phyloP scores from a whole-genome alignment of 2,888 invertebrate species.

The Muschampia plurimacula region DNA sequence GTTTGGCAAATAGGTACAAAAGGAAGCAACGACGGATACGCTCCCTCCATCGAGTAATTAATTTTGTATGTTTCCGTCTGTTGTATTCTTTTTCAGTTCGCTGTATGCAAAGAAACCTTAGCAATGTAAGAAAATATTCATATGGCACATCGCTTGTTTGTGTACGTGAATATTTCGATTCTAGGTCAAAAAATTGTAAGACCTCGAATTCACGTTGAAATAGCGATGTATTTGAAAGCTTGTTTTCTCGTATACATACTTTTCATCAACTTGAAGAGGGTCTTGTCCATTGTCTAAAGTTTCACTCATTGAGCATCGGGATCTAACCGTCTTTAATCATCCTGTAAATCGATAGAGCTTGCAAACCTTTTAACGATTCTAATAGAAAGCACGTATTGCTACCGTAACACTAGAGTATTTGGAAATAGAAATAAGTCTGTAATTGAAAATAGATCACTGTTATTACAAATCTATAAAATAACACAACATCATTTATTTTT shows the following conservation, averaged over 20 bases:
- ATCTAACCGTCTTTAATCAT: background rate
- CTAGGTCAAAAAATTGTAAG: conserved; percentile 34
- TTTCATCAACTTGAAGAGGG: background rate
- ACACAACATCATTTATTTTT: too few relatives aligned
- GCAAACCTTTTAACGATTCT: background rate
- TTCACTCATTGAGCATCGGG: too few relatives aligned
- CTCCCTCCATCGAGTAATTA: conserved; percentile 37
- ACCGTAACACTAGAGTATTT: too few relatives aligned
- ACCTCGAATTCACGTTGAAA: conserved; percentile 12
- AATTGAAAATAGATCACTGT: too few relatives aligned
- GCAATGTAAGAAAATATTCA: conserved; percentile 33
- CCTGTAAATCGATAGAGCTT: background rate
- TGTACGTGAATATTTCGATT: conserved; percentile 20
- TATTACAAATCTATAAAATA: too few relatives aligned
- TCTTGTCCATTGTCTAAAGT: background rate
- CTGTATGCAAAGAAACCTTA: conserved; percentile 30
- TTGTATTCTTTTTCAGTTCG: conserved; percentile 33
- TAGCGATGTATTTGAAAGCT: conserved; percentile 6
- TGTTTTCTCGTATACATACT: background rate
- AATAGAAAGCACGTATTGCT: too few relatives aligned
- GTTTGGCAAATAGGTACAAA: conserved; percentile 38
- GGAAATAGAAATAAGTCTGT: too few relatives aligned
- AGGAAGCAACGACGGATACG: conserved; percentile 26
- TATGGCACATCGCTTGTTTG: conserved; percentile 26
- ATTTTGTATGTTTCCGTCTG: conserved; percentile 37